phyloP scores from a whole-genome alignment of 1,140 invertebrate species.

The Carposina sasakii region DNA sequence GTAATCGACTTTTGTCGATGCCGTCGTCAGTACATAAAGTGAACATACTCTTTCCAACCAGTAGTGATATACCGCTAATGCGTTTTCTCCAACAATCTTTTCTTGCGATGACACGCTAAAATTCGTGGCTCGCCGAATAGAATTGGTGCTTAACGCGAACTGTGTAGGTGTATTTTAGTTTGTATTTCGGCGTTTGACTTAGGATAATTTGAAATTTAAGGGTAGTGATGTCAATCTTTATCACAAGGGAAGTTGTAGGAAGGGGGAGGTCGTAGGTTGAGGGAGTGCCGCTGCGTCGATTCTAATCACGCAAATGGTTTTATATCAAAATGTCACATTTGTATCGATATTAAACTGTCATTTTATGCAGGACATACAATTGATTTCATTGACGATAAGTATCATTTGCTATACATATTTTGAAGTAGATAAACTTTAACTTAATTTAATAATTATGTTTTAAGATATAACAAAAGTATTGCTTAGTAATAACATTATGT shows the following conservation, averaged over 20 bases:
- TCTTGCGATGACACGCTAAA: slow-evolving; percentile 66
- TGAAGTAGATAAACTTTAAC: too few relatives aligned
- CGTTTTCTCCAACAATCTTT: slow-evolving; percentile 69
- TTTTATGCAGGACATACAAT: too few relatives aligned
- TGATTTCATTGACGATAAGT: too few relatives aligned
- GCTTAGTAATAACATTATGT: too few relatives aligned
- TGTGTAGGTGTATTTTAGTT: slow-evolving; percentile 40
- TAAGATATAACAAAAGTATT: too few relatives aligned
- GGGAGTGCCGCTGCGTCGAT: slow-evolving; percentile 65
- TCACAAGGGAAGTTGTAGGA: slow-evolving; percentile 64
- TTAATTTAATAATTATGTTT: too few relatives aligned
- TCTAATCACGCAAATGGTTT: slow-evolving; percentile 71
- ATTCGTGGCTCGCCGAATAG: slow-evolving; percentile 22
- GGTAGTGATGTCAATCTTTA: slow-evolving; percentile 67
- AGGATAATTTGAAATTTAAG: slow-evolving; percentile 63
- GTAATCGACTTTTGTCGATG: slow-evolving; percentile 53
- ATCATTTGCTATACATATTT: too few relatives aligned
- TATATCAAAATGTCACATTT: slow-evolving; percentile 70
- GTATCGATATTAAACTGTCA: slow-evolving; percentile 64
- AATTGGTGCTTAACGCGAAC: slow-evolving; percentile 32
- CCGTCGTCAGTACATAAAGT: slow-evolving; percentile 51
- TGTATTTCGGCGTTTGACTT: slow-evolving; percentile 35
- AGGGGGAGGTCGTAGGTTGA: slow-evolving; percentile 44
- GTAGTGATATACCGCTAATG: slow-evolving; percentile 67
- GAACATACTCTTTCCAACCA: slow-evolving; percentile 60